Base-by-base conservation (phyloP, 2,888 invertebrate species). In the Cistogaster globosa region DNA sequence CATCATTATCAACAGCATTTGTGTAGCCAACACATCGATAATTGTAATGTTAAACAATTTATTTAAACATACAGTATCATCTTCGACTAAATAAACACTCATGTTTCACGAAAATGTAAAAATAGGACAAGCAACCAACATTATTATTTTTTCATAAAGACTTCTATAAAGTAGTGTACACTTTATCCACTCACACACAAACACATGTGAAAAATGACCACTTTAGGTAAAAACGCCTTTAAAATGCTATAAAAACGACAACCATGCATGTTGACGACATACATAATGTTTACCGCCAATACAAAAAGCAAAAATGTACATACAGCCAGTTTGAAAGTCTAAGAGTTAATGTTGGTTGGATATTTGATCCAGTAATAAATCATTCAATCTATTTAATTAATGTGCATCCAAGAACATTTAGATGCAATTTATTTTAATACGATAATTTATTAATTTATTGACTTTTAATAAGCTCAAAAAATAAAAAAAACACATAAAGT, bases 381-480 rank as follows among this genome's bases (percentile, higher is more conserved):
- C 92, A 92, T 92, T 91, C 91, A 91, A 92, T 92, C 92, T 91
- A 89, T 90, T 92, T 92, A 92, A 92, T 92, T 92, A 92, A 92
- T 92, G 92, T 92, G 91, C 91, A 92, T 91, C 92, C 91, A 90
- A 91, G 90, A 91, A 91, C 92, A 91, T 92, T 92, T 92, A 92
- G 91, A 90, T 92, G 92, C 92, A 91, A 92, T 92, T 91, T 91
- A 92, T 90, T 91, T 92, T 92, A 92, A 92, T 91, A 90, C 91
- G 92, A 92, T 92, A 92, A 92, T 92, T 92, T 92, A 92, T 92
- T 92, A 92, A 92, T 92, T 92, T 92, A 92, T 92, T 90, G 91
- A 91, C 90, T 90, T 92, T 92, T 91, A 91, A 91, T 91, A 88
- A 88, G 84, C 84, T 68, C 82, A 82, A 58, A 58, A 62, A 72